Base-by-base conservation (phyloP, 2,888 invertebrate genomes). In the Sinopyrophorus schimmeli region DNA sequence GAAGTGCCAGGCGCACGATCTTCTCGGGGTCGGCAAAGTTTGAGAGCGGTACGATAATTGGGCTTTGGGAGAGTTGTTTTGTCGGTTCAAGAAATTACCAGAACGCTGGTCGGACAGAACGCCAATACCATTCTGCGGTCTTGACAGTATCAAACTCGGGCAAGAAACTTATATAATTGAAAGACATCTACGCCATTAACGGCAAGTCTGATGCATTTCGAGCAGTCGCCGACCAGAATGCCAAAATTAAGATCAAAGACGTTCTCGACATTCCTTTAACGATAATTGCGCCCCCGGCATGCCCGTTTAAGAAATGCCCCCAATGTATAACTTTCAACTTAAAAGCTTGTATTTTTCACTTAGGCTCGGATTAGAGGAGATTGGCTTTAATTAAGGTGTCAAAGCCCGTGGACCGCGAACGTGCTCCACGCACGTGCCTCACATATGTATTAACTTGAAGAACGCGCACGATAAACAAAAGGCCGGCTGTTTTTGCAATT, bases 351-450 rank as follows among this genome's bases (percentile, higher is more conserved):
- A 47, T 41, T 35, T 47, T 47, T 47, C 40, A 41, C 35, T 32
- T 39, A 40, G 32, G 39, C 32, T 31, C 16, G 27, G 47, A 47
- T 47, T 40, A 47, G 23, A 14, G 41, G n/a, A 21, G 31, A 47
- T 35, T 34, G 35, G 47, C n/a, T 47, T 47, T 47, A 47, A 47
- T 47, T 47, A 47, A 47, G 35, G 34, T 47, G 47, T 47, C 47
- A 47, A n/a, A 32, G 15, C 39, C 34, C 34, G 47, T 40, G 40
- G 28, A n/a, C n/a, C n/a, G n/a, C n/a, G n/a, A n/a, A n/a, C n/a
- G n/a, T n/a, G n/a, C n/a, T n/a, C 28, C 39, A 10, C 34, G 41
- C 41, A 23, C 41, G 40, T 35, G 47, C 47, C 47, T 40, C 35
- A 41, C 41, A 47, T 47, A n/a, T n/a, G n/a, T n/a, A n/a, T n/a